Evolutionary conservation across 2,797 vertebrate genomes (phyloP).

Genomic region (Neopelma chrysocephalum): DNA sequence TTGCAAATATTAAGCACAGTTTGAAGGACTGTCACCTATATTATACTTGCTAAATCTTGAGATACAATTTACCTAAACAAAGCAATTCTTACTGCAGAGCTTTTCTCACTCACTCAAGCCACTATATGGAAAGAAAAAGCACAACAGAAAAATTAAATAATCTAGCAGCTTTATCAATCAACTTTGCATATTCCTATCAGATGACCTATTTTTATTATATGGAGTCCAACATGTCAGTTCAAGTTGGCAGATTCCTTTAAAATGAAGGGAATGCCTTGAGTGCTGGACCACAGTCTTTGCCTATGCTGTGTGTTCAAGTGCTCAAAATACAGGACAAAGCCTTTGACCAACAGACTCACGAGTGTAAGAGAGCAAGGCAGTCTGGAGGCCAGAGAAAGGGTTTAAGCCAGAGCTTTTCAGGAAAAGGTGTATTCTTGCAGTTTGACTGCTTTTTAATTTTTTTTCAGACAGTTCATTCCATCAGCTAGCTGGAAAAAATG

Average conservation of each 20-base stretch:
- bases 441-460: background rate
- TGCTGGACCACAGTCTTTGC: background rate
- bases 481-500: background rate
- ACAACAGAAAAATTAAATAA: background rate
- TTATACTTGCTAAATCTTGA: background rate
- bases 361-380: background rate
- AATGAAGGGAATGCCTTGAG: background rate
- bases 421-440: background rate
- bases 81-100: background rate
- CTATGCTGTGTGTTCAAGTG: rapidly evolving
- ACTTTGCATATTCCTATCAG: background rate
- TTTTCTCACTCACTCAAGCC: background rate
- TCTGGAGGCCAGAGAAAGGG: background rate
- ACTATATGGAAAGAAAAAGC: background rate
- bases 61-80: background rate
- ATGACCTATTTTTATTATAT: background rate
- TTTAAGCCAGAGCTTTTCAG: background rate
- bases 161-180: background rate
- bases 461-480: background rate
- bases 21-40: background rate
- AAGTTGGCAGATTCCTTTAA: background rate
- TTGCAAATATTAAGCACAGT: background rate
- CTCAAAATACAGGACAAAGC: background rate
- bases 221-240: background rate
- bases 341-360: background rate